phyloP scores from a whole-genome alignment of 2,113 vertebrate genomes.

The Neotragus moschatus region DNA sequence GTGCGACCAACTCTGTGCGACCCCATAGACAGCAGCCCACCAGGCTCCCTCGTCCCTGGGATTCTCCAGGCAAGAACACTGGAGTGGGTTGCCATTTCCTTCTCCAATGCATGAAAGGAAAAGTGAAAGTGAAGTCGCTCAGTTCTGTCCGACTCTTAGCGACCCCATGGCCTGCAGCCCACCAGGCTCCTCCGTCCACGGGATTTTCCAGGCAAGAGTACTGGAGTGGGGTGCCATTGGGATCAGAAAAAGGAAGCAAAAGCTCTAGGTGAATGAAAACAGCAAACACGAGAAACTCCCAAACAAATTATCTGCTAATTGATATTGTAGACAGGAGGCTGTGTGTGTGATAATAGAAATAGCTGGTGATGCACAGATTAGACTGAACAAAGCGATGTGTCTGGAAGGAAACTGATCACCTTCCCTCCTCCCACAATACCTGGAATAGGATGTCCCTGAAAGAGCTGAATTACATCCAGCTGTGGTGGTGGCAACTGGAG shows the following conservation, averaged over 20 bases:
- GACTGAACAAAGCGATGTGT: neutral
- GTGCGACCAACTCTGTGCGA: too few species aligned
- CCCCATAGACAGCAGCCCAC: too few species aligned
- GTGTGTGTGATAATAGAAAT: neutral
- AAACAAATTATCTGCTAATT: neutral
- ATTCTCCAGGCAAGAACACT: too few species aligned
- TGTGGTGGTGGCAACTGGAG: neutral
- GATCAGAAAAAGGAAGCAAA: neutral
- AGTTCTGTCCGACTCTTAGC: too few species aligned
- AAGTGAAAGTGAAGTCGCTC: too few species aligned
- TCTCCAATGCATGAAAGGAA: too few species aligned
- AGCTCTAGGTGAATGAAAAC: neutral
- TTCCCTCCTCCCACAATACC: rapidly evolving
- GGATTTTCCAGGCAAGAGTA: neutral
- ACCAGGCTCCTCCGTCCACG: neutral
- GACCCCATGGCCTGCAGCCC: too few species aligned
- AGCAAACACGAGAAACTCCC: neutral
- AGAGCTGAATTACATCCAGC: neutral
- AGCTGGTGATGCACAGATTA: neutral
- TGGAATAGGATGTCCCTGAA: neutral
- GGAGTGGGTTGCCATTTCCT: too few species aligned
- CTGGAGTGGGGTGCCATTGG: neutral
- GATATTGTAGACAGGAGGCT: neutral
- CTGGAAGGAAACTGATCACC: neutral
- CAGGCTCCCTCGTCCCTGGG: rapidly evolving